These are phyloP conservation scores for Hypsopygia costalis DNA, from an alignment of 2,888 invertebrate species.

Conservation along the genomic window DNA sequence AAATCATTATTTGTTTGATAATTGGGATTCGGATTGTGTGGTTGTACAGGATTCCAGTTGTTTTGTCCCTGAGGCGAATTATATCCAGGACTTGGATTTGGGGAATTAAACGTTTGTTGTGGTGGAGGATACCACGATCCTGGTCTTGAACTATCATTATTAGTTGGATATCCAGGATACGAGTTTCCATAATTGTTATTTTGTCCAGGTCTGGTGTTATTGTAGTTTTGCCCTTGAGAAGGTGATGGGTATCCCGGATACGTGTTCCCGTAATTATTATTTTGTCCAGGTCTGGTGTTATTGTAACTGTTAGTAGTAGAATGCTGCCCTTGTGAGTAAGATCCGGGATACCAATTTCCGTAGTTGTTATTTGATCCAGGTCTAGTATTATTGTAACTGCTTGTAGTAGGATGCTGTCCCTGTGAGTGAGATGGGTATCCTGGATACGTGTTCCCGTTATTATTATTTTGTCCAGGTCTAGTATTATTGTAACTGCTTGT, in stretches of 20 bases:
- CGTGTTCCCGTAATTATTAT: neutral
- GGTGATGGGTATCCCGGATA: neutral
- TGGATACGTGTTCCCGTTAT: neutral
- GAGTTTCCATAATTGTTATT: neutral
- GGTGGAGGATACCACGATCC: neutral
- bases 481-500: neutral
- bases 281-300: neutral
- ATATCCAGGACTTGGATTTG: no score
- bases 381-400: neutral
- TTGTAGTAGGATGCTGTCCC: neutral
- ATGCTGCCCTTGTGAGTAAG: neutral
- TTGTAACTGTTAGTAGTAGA: neutral
- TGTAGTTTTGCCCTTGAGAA: neutral
- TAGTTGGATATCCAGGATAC: neutral
- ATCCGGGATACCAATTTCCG: neutral
- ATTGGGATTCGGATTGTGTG: neutral
- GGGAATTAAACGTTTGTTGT: no score
- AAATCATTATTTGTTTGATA: neutral
- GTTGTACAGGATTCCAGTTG: conserved; percentile 2
- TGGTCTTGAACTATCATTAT: neutral
- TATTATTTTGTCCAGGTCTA: neutral
- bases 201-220: neutral
- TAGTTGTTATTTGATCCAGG: neutral
- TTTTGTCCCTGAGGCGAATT: neutral
- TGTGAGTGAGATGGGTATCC: neutral